phyloP scores from a whole-genome alignment of 2,888 invertebrate species.

The Torymus auratus region DNA sequence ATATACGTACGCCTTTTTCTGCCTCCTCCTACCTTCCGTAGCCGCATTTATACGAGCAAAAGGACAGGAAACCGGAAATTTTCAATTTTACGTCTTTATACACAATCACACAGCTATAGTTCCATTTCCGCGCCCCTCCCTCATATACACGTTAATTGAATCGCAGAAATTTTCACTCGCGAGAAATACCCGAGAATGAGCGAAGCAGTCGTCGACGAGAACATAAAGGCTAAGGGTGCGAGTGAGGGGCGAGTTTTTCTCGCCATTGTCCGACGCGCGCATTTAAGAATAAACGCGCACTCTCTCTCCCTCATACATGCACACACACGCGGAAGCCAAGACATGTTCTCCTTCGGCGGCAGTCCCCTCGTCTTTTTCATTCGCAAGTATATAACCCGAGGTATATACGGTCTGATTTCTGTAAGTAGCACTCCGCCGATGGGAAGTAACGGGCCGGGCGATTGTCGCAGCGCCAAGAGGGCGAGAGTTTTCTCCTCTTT shows the following conservation, averaged over 20 bases:
- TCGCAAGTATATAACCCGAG: conserved; percentile 57
- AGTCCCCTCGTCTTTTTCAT: conserved; percentile 62
- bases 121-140: conserved; percentile 15
- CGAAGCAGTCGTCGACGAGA: neutral
- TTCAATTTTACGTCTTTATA: conserved; percentile 37
- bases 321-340: neutral
- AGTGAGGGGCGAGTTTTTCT: conserved; percentile 66
- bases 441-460: conserved; percentile 61
- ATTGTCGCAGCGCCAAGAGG: conserved; percentile 49
- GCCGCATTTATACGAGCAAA: conserved; percentile 16
- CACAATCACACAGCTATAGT: neutral
- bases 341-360: conserved; percentile 36
- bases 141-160: conserved; percentile 13
- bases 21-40: neutral
- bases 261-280: conserved; percentile 73
- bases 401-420: conserved; percentile 70
- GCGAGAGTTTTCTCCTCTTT: conserved; percentile 60
- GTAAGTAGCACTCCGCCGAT: conserved; percentile 75
- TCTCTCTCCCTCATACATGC: neutral
- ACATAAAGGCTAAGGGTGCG: conserved; percentile 47
- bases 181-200: neutral
- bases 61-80: conserved; percentile 42
- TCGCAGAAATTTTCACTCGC: neutral
- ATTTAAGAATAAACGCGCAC: conserved; percentile 68
- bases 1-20: neutral